phyloP scores from a whole-genome alignment of 2,888 invertebrate genomes.

The Glaucopsyche alexis region DNA sequence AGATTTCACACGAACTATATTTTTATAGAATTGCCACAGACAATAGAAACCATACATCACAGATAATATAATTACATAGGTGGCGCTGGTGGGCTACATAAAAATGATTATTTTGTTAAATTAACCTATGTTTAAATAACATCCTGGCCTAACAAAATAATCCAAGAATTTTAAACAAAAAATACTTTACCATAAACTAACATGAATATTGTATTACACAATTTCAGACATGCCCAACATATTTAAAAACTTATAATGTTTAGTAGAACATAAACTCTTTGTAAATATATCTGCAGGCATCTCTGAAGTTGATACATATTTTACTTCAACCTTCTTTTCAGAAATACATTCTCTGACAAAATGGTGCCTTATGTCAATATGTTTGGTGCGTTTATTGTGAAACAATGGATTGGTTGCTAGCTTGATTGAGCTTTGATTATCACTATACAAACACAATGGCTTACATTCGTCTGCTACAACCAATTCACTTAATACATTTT shows the following conservation, averaged over 20 bases:
- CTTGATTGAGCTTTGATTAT: slow-evolving; percentile 22
- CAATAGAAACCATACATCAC: no score
- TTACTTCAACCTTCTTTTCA: slow-evolving; percentile 25
- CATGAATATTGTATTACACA: no score
- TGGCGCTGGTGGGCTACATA: no score
- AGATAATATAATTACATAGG: no score
- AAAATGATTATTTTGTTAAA: no score
- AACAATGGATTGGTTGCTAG: slow-evolving; percentile 28
- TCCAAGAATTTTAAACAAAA: no score
- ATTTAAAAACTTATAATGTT: slow-evolving; percentile 13
- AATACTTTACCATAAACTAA: no score
- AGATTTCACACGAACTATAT: no score
- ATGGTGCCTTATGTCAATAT: slow-evolving; percentile 28
- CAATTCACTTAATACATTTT: background rate
- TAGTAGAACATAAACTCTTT: background rate
- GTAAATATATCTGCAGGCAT: slow-evolving; percentile 3
- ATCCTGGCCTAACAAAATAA: background rate
- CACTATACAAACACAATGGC: slow-evolving; percentile 11
- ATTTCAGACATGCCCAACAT: background rate
- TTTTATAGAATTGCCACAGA: no score
- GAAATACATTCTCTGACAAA: slow-evolving; percentile 28
- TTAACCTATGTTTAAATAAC: background rate
- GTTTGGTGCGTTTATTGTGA: slow-evolving; percentile 29
- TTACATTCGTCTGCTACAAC: background rate
- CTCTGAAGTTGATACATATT: slow-evolving; percentile 28